phyloP scores from a whole-genome alignment of 2,797 vertebrate genomes.

The Anisognathus igniventris region DNA sequence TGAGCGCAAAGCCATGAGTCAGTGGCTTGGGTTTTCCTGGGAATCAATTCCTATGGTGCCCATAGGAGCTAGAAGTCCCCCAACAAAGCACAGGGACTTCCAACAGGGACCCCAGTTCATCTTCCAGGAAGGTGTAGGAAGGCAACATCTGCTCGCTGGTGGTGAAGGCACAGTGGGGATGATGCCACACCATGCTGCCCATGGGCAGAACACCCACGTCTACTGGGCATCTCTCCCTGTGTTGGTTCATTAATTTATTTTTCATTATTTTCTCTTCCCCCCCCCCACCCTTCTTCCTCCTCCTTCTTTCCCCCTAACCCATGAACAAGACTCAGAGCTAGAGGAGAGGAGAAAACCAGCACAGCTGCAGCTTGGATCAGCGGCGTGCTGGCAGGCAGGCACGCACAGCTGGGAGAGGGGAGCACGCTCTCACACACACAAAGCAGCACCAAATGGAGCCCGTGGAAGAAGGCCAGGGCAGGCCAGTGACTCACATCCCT shows the following conservation, averaged over 20 bases:
- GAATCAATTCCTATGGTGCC: not conserved
- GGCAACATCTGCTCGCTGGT: not conserved
- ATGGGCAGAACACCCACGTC: not conserved
- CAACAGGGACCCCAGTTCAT: not conserved
- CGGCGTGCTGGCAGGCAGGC: conserved; percentile 16
- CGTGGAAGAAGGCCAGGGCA: conserved; percentile 26
- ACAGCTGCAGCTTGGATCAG: conserved; percentile 54
- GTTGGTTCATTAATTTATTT: not conserved
- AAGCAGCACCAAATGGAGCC: conserved; percentile 45
- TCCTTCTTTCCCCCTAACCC: not conserved
- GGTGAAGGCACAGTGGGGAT: not conserved
- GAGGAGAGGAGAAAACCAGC: not conserved
- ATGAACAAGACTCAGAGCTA: conserved; percentile 11
- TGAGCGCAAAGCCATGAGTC: not conserved
- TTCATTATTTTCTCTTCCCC: conserved; percentile 7
- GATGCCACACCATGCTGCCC: not conserved
- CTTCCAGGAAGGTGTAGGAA: not conserved
- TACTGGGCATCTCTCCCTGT: not conserved
- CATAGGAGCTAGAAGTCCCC: not conserved
- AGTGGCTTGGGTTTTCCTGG: not conserved
- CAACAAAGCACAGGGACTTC: not conserved
- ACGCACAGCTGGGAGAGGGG: conserved; percentile 62
- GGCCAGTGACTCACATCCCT: not conserved
- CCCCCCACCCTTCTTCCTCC: not conserved
- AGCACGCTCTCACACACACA: conserved; percentile 44